Base-by-base conservation (phyloP, 2,113 vertebrate species). In the Daboia siamensis region DNA sequence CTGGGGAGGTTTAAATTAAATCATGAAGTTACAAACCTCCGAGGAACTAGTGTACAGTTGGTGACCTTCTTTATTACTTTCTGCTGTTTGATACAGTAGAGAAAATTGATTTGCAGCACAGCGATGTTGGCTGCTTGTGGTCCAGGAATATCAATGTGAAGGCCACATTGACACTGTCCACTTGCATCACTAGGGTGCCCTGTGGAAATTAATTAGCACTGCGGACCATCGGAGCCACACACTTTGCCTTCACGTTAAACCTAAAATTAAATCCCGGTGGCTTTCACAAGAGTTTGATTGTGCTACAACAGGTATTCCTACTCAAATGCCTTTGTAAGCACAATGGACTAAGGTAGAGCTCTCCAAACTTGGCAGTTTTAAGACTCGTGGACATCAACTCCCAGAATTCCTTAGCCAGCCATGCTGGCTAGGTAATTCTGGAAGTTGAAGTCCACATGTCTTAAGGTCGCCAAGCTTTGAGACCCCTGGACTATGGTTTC, bases 21-120 rank as follows among this genome's bases (percentile, higher is more conserved):
- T 98, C 97, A 98, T 95, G 97, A 97, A 97, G 96, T 97, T 97
- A 97, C 96, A 98, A 98, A 98, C 96, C 98, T 98, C 98, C 95
- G 95, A 97, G 97, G 97, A 98, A 97, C 96, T 96, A 91, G 93
- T 97, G 96, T 97, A 97, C 97, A 97, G 97, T 97, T 97, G 98
- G 97, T 98, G 98, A 98, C 97, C 98, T 98, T 97, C 97, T 97
- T 97, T 97, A 97, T 98, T 97, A 96, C 95, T 97, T 97, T 97
- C 94, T 96, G 93, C 96, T 96, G 96, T 97, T 98, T 96, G 97
- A 97, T 97, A 97, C 97, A 97, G 95, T 94, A 95, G 89, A 86
- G 93, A 95, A 97, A 97, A 97, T 96, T 97, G 97, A 98, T 98
- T 97, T 97, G 97, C 95, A 97, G 93, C 92, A 61, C 85, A 92